Conservation (phyloP, 2,797 vertebrate genomes). For the Alcedo quadribrachys region DNA sequence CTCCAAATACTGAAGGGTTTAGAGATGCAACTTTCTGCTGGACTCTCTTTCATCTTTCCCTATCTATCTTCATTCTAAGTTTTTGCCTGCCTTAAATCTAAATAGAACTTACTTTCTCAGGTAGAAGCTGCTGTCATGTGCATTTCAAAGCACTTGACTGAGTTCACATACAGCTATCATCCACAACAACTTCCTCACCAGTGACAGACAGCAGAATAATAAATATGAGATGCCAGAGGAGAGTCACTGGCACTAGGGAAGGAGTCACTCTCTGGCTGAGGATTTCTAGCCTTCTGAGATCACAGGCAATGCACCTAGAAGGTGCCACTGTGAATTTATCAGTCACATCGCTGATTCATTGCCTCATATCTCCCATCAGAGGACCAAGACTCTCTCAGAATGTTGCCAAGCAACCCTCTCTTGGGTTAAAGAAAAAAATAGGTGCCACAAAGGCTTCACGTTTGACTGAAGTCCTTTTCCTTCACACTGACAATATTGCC, state of each 20-base stretch:
- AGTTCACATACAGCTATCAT: not conserved
- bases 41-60: not conserved
- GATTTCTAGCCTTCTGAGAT: slow-evolving; percentile 29
- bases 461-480: not conserved
- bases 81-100: not conserved
- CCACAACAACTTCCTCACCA: not conserved
- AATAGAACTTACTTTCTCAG: not conserved
- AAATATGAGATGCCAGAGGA: not conserved
- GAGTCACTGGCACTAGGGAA: not conserved
- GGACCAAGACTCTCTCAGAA: slow-evolving; percentile 18
- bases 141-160: slow-evolving; percentile 4
- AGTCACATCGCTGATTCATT: not conserved
- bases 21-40: not conserved
- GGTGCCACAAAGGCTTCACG: not conserved
- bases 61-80: not conserved
- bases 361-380: not conserved
- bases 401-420: slow-evolving; percentile 48
- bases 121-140: not conserved
- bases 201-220: not conserved
- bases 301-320: slow-evolving; percentile 2
- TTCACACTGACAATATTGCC: not conserved
- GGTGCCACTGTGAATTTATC: slow-evolving; percentile 29
- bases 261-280: not conserved
- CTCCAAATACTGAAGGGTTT: not conserved
- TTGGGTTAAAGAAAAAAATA: not conserved